A percentile compares a stretch with the other conserved stretches of the same genome.
Conservation (phyloP, 2,888 invertebrate genomes). For the Dorcus hopei region DNA sequence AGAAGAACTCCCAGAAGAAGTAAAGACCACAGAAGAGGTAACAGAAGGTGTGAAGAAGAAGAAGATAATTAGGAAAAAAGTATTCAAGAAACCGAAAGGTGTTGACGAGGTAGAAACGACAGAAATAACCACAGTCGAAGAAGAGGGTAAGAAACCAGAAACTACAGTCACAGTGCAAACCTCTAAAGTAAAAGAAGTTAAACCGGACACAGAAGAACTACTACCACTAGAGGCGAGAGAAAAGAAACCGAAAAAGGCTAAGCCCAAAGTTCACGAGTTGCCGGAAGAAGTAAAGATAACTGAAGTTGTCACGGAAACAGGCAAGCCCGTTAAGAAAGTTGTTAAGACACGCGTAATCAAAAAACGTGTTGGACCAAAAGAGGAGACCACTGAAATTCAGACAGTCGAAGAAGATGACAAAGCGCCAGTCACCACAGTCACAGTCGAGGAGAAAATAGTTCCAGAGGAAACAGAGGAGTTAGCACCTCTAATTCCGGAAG, state of each 20-base stretch:
- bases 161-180: conserved; percentile 16
- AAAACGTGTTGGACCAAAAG: conserved; percentile 35
- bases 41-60: conserved; percentile 27
- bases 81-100: conserved; percentile 38
- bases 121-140: conserved; percentile 36
- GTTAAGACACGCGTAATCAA: conserved; percentile 39
- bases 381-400: conserved; percentile 45
- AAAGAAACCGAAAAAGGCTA: conserved; percentile 13
- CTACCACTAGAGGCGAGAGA: conserved; percentile 26
- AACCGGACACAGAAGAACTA: conserved; percentile 11
- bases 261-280: conserved; percentile 15
- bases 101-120: conserved; percentile 32
- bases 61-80: conserved; percentile 34
- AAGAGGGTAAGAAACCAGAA: conserved; percentile 37
- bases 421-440: conserved; percentile 24
- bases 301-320: conserved; percentile 19
- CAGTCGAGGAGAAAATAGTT: conserved; percentile 11
- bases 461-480: conserved; percentile 29
- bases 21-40: conserved; percentile 35
- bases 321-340: conserved; percentile 33
- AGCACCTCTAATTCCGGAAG: conserved; percentile 26
- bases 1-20: conserved; percentile 35
- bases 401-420: conserved; percentile 38
- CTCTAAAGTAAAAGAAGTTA: conserved; percentile 33
- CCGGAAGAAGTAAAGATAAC: conserved; percentile 21